Evolutionary conservation across 2,888 invertebrate species (phyloP), one percentile per base, ranked within the genome.

Genomic region (Leucophora obtusa): DNA sequence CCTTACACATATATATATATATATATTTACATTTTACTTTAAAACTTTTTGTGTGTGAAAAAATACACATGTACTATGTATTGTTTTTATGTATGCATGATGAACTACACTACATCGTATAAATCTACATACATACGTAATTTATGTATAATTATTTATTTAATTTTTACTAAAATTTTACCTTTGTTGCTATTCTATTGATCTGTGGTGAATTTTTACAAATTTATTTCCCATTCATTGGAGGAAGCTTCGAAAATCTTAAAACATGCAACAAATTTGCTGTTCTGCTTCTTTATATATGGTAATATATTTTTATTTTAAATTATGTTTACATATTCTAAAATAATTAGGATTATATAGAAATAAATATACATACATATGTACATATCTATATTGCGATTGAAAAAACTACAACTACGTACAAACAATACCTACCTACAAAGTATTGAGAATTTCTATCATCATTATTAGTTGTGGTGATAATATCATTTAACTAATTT

Each of bases 21-120:
- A 28, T 28, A 28, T 69, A 83, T 80, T 76, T 79, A 82, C 82
- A 83, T 74, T 81, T 78, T 66, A 66, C 50, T 66, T 78, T 62
- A 72, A 66, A 72, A 77, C 54, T 1, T 28, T 77, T 71, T 69
- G 65, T 65, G 71, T 66, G 71, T 72, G 72, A 54, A 78, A 59
- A 66, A 65, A 78, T 72, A 72, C 38, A 38, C 38, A 38, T 38
- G 38, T 3, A 28, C 7, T n/a, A n/a, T n/a, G 28, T 38, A 11
- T 47, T 47, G 43, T 47, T 2, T 38, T n/a, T 47, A n/a, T 47
- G 43, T 47, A 47, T 47, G 43, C 14, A 38, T 47, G 43, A 47
- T 14, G 6, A 47, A n/a, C 14, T 47, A n/a, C 14, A 47, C 43
- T 47, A 47, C 43, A 47, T 47, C 5, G 14, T 47, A 47, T 6